phyloP scores from a whole-genome alignment of 1,140 invertebrate genomes.

The Adoxophyes honmai region DNA sequence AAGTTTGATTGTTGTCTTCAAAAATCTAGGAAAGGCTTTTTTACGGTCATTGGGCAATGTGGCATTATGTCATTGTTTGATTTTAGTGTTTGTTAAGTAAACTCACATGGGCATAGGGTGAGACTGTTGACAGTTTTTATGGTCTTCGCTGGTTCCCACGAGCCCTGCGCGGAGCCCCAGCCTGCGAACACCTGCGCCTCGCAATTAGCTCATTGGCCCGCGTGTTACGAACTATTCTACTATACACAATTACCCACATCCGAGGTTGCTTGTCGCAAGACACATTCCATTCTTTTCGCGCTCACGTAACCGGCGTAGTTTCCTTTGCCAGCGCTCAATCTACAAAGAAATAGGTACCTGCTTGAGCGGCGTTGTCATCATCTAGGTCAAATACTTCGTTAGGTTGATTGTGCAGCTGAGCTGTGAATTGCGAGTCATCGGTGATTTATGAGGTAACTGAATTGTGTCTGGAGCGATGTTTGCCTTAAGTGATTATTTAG shows the following conservation, averaged over 20 bases:
- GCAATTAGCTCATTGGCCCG: constrained; percentile 24
- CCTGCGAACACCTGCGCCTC: constrained; percentile 2
- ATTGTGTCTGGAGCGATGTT: background rate
- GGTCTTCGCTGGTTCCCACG: constrained; percentile 32
- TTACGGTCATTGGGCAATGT: constrained; percentile 28
- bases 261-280: constrained; percentile 58
- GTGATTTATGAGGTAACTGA: constrained; percentile 8
- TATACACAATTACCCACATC: constrained; percentile 33
- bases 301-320: constrained; percentile 48
- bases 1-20: constrained; percentile 16
- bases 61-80: constrained; percentile 36
- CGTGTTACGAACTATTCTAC: constrained; percentile 28
- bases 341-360: constrained; percentile 16
- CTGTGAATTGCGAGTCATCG: constrained; percentile 13
- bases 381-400: constrained; percentile 34
- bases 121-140: constrained; percentile 38
- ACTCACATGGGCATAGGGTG: constrained; percentile 28
- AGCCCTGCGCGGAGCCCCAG: background rate
- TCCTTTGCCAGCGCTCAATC: constrained; percentile 26
- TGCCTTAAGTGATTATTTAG: background rate
- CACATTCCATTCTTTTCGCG: constrained; percentile 46
- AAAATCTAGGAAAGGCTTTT: constrained; percentile 23
- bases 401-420: constrained; percentile 16
- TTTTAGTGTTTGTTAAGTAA: constrained; percentile 29
- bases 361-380: constrained; percentile 30